A percentile compares a stretch with the other conserved stretches of the same genome.
Conservation (phyloP, 2,113 vertebrate genomes). For the Myanophis thanlyinensis region DNA sequence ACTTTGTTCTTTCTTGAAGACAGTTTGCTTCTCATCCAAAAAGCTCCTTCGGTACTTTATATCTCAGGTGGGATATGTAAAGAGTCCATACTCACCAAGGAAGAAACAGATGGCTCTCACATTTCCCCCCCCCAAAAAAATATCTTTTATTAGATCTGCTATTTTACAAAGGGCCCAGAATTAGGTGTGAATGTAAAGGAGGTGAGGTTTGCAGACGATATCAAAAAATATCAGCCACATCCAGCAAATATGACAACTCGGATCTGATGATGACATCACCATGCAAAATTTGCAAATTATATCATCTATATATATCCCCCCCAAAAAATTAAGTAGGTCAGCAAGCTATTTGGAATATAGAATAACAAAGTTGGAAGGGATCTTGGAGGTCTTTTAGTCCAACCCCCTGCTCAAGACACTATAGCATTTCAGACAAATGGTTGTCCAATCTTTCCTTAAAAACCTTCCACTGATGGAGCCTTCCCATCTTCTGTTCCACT, state of each 20-base stretch:
- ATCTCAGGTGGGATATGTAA: not conserved
- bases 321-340: not conserved
- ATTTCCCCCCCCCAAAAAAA: no score
- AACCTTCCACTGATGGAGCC: no score
- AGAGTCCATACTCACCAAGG: not conserved
- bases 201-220: not conserved
- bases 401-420: no score
- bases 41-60: no score
- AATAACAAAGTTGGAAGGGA: no score
- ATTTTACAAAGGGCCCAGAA: not conserved
- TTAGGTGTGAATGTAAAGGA: not conserved
- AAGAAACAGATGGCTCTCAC: not conserved
- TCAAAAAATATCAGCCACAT: not conserved
- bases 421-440: no score
- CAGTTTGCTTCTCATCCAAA: no score
- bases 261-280: not conserved
- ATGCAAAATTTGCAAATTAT: not conserved
- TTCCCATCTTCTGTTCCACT: not conserved
- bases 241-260: not conserved
- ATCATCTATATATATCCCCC: not conserved
- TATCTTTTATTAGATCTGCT: not conserved
- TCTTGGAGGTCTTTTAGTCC: no score
- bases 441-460: no score
- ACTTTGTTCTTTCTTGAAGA: no score
- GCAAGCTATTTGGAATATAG: no score